phyloP scores from a whole-genome alignment of 2,797 vertebrate species.

The Fundulus diaphanus region DNA sequence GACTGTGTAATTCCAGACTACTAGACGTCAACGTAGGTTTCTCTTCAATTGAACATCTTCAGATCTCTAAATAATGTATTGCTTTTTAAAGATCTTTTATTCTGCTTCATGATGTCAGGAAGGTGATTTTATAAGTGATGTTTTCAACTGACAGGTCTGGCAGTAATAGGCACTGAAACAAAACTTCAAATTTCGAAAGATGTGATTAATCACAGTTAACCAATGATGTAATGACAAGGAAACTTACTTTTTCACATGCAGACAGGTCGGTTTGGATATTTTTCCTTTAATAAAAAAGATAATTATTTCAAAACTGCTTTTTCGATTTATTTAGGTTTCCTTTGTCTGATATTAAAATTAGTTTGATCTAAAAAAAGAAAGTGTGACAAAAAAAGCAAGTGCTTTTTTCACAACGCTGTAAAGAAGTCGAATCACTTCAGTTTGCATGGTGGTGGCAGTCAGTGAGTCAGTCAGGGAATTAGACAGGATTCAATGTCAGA shows the following conservation, averaged over 20 bases:
- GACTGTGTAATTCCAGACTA: neutral
- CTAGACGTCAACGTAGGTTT: neutral
- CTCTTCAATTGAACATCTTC: neutral
- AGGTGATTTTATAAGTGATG: neutral
- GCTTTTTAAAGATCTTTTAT: neutral
- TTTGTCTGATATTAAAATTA: neutral
- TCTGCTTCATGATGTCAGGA: neutral
- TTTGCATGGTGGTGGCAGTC: constrained; percentile 16
- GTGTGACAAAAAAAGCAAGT: neutral
- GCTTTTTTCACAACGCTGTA: constrained; percentile 20
- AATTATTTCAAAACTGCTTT: neutral
- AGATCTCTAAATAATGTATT: neutral
- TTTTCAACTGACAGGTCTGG: neutral
- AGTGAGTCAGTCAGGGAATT: constrained; percentile 67
- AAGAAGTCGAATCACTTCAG: constrained; percentile 10
- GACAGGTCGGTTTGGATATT: neutral
- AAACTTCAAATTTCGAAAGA: neutral
- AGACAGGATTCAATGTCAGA: constrained; percentile 83
- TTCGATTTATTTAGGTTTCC: neutral
- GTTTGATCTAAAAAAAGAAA: neutral
- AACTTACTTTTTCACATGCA: too few relatives aligned
- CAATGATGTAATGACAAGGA: neutral
- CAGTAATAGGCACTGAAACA: neutral
- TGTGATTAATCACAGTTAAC: neutral
- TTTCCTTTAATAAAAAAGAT: neutral